phyloP scores from a whole-genome alignment of 1,140 invertebrate genomes.

The Pogonomyrmex barbatus region DNA sequence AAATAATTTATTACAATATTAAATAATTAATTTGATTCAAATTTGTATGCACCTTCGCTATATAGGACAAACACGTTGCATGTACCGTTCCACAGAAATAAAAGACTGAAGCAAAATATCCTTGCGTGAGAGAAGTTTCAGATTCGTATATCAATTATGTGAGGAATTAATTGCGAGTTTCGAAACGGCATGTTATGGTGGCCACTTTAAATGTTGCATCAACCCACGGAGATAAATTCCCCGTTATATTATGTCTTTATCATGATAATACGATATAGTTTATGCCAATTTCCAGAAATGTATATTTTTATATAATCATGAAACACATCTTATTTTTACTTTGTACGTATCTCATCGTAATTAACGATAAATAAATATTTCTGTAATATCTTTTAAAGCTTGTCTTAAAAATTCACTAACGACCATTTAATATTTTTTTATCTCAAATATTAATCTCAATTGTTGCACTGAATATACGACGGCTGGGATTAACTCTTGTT shows the following conservation, averaged over 20 bases:
- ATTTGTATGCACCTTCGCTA: neutral
- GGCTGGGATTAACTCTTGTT: neutral
- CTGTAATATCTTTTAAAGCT: neutral
- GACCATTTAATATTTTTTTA: constrained; percentile 8
- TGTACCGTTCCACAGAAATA: neutral
- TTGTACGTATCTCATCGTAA: neutral
- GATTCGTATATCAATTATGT: constrained; percentile 45
- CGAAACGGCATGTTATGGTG: constrained; percentile 8
- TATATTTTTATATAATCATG: neutral
- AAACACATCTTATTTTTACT: neutral
- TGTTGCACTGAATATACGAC: neutral
- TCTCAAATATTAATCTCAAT: neutral
- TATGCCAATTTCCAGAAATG: neutral
- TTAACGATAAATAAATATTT: constrained; percentile 11
- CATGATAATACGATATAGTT: neutral
- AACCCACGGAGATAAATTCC: neutral
- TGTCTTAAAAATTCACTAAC: neutral
- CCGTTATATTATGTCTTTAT: constrained; percentile 24
- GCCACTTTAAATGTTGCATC: neutral
- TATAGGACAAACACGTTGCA: constrained; percentile 20
- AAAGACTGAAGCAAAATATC: constrained; percentile 36
- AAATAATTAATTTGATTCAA: constrained; percentile 19
- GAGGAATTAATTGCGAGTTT: constrained; percentile 35
- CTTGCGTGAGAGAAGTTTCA: constrained; percentile 27
- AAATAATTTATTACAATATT: constrained; percentile 3